Percentiles rank a stretch among this genome's conserved stretches.
phyloP scores from a whole-genome alignment of 2,797 vertebrate genomes.

The Tenualosa thibaudeaui region DNA sequence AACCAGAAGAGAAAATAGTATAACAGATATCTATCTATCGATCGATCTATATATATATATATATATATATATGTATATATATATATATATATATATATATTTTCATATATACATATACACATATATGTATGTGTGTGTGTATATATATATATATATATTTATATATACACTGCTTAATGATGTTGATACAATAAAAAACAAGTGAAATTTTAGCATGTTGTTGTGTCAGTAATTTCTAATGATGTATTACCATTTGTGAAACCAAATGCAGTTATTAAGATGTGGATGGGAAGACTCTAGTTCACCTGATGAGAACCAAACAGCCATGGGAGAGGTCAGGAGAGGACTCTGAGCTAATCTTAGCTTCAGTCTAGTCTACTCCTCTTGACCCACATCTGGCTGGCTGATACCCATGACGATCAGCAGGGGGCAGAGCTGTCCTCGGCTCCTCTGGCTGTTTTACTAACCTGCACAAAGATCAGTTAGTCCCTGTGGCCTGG shows the following conservation, averaged over 20 bases:
- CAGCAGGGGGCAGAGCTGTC: neutral
- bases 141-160: slow-evolving; percentile 31
- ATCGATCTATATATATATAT: neutral
- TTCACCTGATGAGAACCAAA: neutral
- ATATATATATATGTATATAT: slow-evolving; percentile 12
- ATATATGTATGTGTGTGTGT: slow-evolving; percentile 27
- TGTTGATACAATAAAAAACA: slow-evolving; percentile 51
- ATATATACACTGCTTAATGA: slow-evolving; percentile 50
- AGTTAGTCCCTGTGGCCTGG: neutral
- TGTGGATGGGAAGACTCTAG: neutral
- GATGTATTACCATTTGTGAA: neutral
- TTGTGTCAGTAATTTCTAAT: neutral
- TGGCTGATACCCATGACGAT: neutral
- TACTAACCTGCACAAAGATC: neutral
- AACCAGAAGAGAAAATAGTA: slow-evolving; percentile 47
- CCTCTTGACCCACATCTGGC: neutral
- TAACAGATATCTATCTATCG: slow-evolving; percentile 38
- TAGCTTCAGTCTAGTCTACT: neutral
- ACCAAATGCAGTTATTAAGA: neutral
- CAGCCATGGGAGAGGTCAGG: neutral
- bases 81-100: neutral
- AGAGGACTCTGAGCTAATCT: neutral
- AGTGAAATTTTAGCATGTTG: slow-evolving; percentile 30
- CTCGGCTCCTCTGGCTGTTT: neutral
- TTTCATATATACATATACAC: slow-evolving; percentile 32